Percentiles rank a stretch among this genome's conserved stretches.
Conservation (phyloP, 2,888 invertebrate genomes). For the Athripsodes cinereus region DNA sequence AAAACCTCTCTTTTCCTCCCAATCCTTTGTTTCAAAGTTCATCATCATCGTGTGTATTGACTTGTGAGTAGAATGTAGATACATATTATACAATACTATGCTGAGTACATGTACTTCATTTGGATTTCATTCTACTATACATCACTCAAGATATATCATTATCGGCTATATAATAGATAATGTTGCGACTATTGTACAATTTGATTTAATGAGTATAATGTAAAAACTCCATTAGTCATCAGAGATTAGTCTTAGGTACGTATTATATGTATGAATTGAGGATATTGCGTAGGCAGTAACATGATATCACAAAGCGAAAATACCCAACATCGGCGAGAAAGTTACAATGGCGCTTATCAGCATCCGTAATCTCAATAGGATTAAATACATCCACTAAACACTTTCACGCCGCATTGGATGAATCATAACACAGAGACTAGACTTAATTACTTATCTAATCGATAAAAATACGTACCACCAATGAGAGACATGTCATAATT, state of each 20-base stretch:
- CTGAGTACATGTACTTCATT: too few relatives aligned
- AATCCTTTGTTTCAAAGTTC: conserved; percentile 25
- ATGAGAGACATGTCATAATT: conserved; percentile 74
- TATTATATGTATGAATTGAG: conserved; percentile 35
- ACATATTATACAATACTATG: background rate
- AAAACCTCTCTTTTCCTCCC: background rate
- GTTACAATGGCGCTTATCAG: conserved; percentile 55
- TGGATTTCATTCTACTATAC: too few relatives aligned
- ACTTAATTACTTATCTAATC: conserved; percentile 3
- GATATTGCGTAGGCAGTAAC: conserved; percentile 51
- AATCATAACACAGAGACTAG: conserved; percentile 30
- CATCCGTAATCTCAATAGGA: conserved; percentile 34
- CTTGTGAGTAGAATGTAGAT: background rate
- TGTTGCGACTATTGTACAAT: conserved; percentile 5
- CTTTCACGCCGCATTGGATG: conserved; percentile 51
- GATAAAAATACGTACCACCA: conserved; percentile 60
- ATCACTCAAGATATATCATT: background rate
- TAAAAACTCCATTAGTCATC: conserved; percentile 46
- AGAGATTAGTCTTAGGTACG: conserved; percentile 21
- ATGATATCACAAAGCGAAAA: conserved; percentile 57
- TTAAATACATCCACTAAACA: conserved; percentile 44
- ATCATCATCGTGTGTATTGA: background rate
- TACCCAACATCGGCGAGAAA: conserved; percentile 55
- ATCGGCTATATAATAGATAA: conserved; percentile 6
- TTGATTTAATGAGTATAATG: conserved; percentile 15